Conservation (phyloP, 2,888 invertebrate genomes). For the Eilema depressum region DNA sequence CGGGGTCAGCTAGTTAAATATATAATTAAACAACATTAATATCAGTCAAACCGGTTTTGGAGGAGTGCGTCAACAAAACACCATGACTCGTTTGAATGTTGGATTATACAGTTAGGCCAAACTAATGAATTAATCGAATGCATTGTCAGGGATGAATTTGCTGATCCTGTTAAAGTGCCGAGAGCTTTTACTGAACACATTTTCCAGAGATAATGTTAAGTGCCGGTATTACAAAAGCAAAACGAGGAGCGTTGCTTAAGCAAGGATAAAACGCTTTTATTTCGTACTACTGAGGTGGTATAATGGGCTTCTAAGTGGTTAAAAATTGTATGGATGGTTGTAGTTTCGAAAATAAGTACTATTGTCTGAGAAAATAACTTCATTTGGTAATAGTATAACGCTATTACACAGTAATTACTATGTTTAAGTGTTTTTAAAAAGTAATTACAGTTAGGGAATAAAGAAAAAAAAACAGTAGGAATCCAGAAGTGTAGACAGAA, state of each 20-base stretch:
- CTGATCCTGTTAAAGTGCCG: neutral
- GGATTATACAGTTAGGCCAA: neutral
- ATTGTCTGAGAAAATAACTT: too few species aligned
- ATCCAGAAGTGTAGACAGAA: too few species aligned
- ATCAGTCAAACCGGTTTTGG: too few species aligned
- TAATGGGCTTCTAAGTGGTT: neutral
- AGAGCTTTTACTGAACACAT: conserved; percentile 2
- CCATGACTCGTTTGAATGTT: neutral
- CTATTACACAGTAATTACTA: too few species aligned
- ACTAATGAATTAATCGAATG: neutral
- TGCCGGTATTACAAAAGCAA: neutral
- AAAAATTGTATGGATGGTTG: too few species aligned
- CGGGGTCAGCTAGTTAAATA: too few species aligned
- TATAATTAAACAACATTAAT: too few species aligned
- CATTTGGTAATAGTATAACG: too few species aligned
- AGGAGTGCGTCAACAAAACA: neutral
- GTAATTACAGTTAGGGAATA: too few species aligned
- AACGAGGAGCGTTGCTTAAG: neutral
- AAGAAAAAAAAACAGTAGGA: too few species aligned
- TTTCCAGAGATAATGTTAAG: neutral
- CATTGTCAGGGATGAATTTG: neutral
- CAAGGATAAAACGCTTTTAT: neutral
- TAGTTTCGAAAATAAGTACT: too few species aligned
- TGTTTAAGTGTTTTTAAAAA: too few species aligned
- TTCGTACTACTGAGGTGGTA: neutral